phyloP scores from a whole-genome alignment of 2,113 vertebrate species.

The Columbina picui region DNA sequence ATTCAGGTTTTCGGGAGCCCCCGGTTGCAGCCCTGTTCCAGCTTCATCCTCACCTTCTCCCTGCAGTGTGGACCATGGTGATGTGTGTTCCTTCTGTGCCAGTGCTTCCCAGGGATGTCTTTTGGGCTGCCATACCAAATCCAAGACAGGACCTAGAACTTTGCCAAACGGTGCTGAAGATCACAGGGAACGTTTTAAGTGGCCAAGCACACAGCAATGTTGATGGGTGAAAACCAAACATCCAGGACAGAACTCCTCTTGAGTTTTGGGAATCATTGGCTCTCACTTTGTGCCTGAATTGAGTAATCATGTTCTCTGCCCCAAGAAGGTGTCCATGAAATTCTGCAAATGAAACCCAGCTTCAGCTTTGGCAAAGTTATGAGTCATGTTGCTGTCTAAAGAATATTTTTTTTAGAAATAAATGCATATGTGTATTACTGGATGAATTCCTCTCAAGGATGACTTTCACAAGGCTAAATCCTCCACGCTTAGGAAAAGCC shows the following conservation, averaged over 20 bases:
- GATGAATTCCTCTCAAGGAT: not conserved
- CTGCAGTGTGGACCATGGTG: not conserved
- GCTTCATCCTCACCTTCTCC: not conserved
- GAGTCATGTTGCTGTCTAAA: not conserved
- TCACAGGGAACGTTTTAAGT: accelerated
- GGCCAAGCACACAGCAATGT: not conserved
- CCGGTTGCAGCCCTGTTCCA: not conserved
- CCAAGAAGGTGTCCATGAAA: accelerated
- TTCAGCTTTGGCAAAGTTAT: not conserved
- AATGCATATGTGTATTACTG: not conserved
- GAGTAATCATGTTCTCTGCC: not conserved
- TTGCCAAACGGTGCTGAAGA: not conserved
- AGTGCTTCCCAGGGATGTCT: not conserved
- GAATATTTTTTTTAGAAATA: not conserved
- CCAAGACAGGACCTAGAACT: not conserved
- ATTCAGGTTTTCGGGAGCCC: not conserved
- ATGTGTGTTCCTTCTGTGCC: accelerated
- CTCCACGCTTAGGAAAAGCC: not conserved
- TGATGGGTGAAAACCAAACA: not conserved
- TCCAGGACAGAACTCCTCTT: not conserved
- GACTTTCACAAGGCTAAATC: not conserved
- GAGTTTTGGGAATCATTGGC: not conserved
- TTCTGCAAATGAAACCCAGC: not conserved
- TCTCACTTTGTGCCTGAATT: accelerated
- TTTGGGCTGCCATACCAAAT: not conserved